Evolutionary conservation across 2,113 vertebrate species (phyloP), one percentile per base, ranked within the genome.

Genomic region (Arenaria interpres): DNA sequence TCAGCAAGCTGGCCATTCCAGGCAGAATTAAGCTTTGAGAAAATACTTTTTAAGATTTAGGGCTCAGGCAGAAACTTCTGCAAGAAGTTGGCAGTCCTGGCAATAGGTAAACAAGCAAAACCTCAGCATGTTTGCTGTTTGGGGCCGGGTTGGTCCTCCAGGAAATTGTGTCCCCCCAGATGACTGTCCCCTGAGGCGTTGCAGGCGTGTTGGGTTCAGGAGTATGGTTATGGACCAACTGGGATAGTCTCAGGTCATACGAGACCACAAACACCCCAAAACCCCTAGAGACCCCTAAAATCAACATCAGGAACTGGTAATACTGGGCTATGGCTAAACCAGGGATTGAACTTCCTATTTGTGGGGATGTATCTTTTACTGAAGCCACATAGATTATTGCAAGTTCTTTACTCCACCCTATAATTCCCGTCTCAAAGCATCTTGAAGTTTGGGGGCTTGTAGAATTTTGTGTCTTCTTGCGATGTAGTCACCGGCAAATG

Each of bases 51-150:
- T 11, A 8, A 57, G 54, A 41, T 63, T 20, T 37, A 27, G 12
- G 22, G 43, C 88, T 94, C 27, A 71, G 67, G 56, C 19, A 62
- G 89, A 77, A 96, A 53, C 45, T 81, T 32, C 27, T 77, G 59
- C 45, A 67, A 35, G 81, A 89, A 23, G 22, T 23, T 3, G 22
- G 37, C 76, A 57, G 11, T 81, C 76, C 30, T 69, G 30, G n/a
- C 39, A 4, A 60, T 27, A 39, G 14, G 45, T 5, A 64, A 73
- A 30, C 4, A 3, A 24, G 14, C 4, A 9, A 50, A 56, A 14
- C 19, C 54, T 10, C 35, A 8, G 32, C 1, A 2, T 1, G 4
- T 67, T 43, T 33, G 60, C 45, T 56, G 27, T 4, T 7, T 1
- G 2, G 39, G 16, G 24, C 54, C 11, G 27, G 74, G 54, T 32